Base-by-base conservation (phyloP, 2,888 invertebrate genomes). In the Perdita meconis region DNA sequence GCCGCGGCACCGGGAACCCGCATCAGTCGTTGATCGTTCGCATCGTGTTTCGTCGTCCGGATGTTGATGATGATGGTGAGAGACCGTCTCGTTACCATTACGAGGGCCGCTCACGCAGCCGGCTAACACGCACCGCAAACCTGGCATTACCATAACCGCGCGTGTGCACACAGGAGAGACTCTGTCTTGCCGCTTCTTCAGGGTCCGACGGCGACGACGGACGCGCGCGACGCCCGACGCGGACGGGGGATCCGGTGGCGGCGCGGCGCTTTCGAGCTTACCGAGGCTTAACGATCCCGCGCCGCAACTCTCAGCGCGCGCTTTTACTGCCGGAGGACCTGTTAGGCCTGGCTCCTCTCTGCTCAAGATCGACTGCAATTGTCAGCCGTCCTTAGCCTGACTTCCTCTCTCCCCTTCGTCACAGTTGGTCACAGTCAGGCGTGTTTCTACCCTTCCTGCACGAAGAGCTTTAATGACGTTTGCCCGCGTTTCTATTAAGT, bases 21-120 rank as follows among this genome's bases (percentile, higher is more conserved):
- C 71, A 72, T 69, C 76, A 79, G 82, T 85, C 86, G 87, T 83
- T 86, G 85, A 83, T 86, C 85, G 86, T 86, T 87, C 86, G 78
- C 87, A 86, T 87, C 86, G 87, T 75, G 82, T 83, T 86, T 86
- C 85, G 83, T 84, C 82, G 86, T 87, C 84, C 86, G 87, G 87
- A 84, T 88, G 86, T 84, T 87, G 88, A 87, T 88, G 87, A 87
- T 87, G 86, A 88, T 86, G 87, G 85, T 87, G 88, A 88, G 84
- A 83, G 83, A 83, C 75, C 83, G 80, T 86, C 86, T 86, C 87
- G 87, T 86, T 86, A 86, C 83, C 87, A 87, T 86, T 87, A 86
- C 84, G 82, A 86, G 81, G 83, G 78, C 84, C 80, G 84, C 81
- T 79, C 83, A 81, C 85, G 83, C 87, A 86, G 81, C 67, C 80